These are phyloP conservation scores for Pedionomus torquatus DNA, from an alignment of 2,113 vertebrate genomes.

Conservation along the genomic window DNA sequence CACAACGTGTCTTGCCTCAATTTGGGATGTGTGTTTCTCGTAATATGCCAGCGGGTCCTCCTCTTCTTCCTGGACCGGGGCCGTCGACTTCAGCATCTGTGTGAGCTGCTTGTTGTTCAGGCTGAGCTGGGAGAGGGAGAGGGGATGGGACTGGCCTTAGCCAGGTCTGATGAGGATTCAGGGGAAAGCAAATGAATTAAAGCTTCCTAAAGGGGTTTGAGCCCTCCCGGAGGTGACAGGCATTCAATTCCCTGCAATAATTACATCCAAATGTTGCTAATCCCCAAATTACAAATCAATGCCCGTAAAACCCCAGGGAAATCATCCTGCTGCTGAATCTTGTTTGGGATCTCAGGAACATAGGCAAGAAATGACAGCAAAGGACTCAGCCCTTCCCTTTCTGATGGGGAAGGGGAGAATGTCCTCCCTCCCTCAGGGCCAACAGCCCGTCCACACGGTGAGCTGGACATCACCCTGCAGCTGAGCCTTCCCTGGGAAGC, in stretches of 20 bases:
- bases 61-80: conserved; percentile 81
- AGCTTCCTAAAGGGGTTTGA: background rate
- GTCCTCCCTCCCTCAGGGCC: background rate
- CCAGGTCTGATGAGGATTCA: background rate
- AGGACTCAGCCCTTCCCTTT: background rate
- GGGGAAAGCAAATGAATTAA: conserved; percentile 17
- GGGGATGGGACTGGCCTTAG: background rate
- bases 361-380: background rate
- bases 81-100: conserved; percentile 90
- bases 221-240: conserved; percentile 1
- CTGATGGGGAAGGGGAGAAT: background rate
- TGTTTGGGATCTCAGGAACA: background rate
- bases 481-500: background rate
- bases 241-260: conserved; percentile 50
- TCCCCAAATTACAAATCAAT: conserved; percentile 60
- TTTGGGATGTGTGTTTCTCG: conserved; percentile 88
- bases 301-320: conserved; percentile 38
- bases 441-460: background rate
- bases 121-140: conserved; percentile 81
- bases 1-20: conserved; percentile 79
- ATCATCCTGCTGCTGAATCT: conserved; percentile 35
- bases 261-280: conserved; percentile 63
- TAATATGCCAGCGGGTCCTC: conserved; percentile 92
- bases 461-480: background rate
- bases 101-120: conserved; percentile 93